Evolutionary conservation across 2,888 invertebrate genomes (phyloP).

Genomic region (Eupelmus urozonus): DNA sequence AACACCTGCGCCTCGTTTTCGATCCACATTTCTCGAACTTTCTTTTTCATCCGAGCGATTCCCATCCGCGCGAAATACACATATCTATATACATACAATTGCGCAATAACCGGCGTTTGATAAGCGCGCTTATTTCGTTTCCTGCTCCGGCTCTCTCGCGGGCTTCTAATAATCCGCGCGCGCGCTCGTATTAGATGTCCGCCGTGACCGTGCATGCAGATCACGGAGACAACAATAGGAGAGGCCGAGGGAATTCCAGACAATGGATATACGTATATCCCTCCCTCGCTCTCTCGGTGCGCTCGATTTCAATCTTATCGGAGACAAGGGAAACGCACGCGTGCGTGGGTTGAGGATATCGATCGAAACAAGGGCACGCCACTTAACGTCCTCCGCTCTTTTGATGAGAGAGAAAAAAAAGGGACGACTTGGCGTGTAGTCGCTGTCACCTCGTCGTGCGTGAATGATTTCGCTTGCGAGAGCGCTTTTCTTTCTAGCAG

Average conservation of each 20-base stretch:
- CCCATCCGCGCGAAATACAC: slow-evolving; percentile 3
- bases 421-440: too few species aligned
- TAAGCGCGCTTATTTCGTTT: not conserved
- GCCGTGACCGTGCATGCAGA: too few species aligned
- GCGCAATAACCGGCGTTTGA: not conserved
- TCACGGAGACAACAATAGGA: slow-evolving; percentile 35
- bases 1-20: not conserved
- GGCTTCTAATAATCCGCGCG: not conserved
- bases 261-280: slow-evolving; percentile 39
- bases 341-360: not conserved
- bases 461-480: not conserved
- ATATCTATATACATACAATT: not conserved
- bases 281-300: too few species aligned
- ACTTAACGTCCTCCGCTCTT: not conserved
- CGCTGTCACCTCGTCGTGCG: not conserved
- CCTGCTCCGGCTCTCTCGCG: not conserved
- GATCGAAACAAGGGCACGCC: slow-evolving; percentile 20
- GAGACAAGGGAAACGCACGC: too few species aligned
- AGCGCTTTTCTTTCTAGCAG: too few species aligned
- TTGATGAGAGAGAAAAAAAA: too few species aligned
- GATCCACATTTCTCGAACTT: not conserved
- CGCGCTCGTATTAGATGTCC: too few species aligned
- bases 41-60: not conserved
- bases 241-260: slow-evolving; percentile 11
- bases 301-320: too few species aligned